phyloP scores from a whole-genome alignment of 2,888 invertebrate species.

The Gonocerus acuteangulatus region DNA sequence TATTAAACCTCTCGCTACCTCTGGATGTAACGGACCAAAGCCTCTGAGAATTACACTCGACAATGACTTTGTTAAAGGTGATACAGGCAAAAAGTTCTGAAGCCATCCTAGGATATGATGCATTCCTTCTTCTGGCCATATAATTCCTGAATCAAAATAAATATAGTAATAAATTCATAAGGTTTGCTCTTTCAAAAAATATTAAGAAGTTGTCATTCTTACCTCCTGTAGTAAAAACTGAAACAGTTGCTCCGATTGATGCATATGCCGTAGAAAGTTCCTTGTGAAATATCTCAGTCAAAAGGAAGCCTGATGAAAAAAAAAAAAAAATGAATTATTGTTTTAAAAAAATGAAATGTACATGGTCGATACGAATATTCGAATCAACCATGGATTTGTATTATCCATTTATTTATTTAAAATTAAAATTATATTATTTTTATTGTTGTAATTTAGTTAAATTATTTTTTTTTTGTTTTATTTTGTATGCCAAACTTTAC shows the following conservation, averaged over 20 bases:
- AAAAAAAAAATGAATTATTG: not conserved
- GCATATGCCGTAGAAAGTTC: constrained; percentile 13
- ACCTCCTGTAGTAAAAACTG: constrained; percentile 15
- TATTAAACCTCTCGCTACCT: constrained; percentile 3
- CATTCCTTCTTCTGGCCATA: constrained; percentile 24
- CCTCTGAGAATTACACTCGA: constrained; percentile 8
- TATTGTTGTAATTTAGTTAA: too few relatives aligned
- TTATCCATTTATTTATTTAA: too few relatives aligned
- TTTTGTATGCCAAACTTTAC: too few relatives aligned
- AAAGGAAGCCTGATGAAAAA: constrained; percentile 1
- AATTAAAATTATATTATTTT: too few relatives aligned
- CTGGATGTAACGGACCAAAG: not conserved
- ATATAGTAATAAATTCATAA: not conserved
- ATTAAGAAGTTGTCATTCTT: not conserved
- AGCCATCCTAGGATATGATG: not conserved
- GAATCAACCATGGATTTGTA: too few relatives aligned
- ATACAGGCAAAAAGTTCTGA: not conserved
- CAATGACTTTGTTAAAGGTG: not conserved
- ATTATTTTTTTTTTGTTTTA: too few relatives aligned
- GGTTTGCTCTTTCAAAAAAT: too few relatives aligned
- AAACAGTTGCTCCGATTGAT: constrained; percentile 11
- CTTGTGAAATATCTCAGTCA: constrained; percentile 14
- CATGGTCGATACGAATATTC: not conserved
- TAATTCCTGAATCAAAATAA: constrained; percentile 1
- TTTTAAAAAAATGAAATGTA: not conserved